Conservation (phyloP, 1,140 invertebrate genomes). For the Magallana gigas region DNA sequence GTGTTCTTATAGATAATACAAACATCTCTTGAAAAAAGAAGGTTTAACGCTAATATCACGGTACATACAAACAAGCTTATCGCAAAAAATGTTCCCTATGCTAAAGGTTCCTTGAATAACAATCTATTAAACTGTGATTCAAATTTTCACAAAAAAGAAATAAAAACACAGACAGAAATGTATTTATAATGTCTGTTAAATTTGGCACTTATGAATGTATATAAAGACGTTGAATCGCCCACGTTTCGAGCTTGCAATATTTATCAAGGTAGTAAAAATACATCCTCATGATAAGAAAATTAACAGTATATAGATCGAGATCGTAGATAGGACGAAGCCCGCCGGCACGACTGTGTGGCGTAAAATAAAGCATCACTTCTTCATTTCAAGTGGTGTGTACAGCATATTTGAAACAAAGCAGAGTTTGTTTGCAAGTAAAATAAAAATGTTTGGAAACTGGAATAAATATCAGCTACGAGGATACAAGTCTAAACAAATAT, state of each 20-base stretch:
- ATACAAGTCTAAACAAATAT: too few species aligned
- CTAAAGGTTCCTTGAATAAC: not conserved
- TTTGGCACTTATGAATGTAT: conserved; percentile 22
- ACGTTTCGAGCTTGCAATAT: not conserved
- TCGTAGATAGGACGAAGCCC: too few species aligned
- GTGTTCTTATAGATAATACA: not conserved
- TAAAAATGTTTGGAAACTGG: too few species aligned
- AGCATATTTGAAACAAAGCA: too few species aligned
- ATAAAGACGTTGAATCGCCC: not conserved
- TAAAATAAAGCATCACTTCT: too few species aligned
- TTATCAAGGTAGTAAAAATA: not conserved
- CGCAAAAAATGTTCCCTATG: not conserved
- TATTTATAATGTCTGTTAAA: conserved; percentile 17
- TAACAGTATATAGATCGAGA: too few species aligned
- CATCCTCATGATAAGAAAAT: too few species aligned
- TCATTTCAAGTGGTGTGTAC: too few species aligned
- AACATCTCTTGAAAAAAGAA: not conserved
- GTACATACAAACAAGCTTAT: not conserved
- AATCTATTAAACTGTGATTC: conserved; percentile 18
- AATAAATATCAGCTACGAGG: too few species aligned
- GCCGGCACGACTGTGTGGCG: too few species aligned
- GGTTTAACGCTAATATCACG: not conserved
- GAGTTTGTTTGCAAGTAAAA: too few species aligned
- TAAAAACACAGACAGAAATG: not conserved
- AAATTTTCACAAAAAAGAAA: not conserved